Base-by-base conservation (phyloP, 1,140 invertebrate genomes). In the Sarcophaga bullata region DNA sequence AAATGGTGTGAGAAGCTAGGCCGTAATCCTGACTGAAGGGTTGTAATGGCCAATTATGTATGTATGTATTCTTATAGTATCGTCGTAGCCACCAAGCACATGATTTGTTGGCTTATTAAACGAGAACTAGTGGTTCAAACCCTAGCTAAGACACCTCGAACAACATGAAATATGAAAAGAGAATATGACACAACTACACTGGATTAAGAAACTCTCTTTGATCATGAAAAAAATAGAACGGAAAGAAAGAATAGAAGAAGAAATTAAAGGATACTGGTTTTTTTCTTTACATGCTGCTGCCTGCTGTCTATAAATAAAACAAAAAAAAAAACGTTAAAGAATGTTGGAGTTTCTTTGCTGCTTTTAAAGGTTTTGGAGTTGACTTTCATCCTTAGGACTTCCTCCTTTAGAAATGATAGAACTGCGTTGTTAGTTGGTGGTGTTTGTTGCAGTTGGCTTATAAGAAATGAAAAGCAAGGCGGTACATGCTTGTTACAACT, bases 341-440 rank as follows among this genome's bases (percentile, higher is more conserved):
- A 68, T 68, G 62, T 68, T 68, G 19, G n/a, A 17, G 17, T 68
- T 68, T 58, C 19, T 68, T 8, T n/a, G 19, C 17, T 19, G 62
- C n/a, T 68, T 68, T 19, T 58, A 58, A 15, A 58, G n/a, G 62
- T 62, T 62, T 62, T 62, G 52, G 58, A 17, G 58, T 68, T 68
- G 13, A 15, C 52, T 58, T 58, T 58, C 52, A 68, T 68, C 17
- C 19, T 15, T 17, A 19, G 17, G 5, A 68, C 62, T 68, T 68
- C 62, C 62, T 68, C 17, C 62, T 68, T 19, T 68, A 68, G 62
- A 68, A 68, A 15, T 68, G 62, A 19, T 19, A 25, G n/a, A 4
- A 68, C 62, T 68, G 62, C 62, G 62, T 68, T 68, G 15, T 68
- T 68, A 68, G 19, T 68, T n/a, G n/a, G n/a, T n/a, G n/a, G n/a